Percentiles rank a stretch among this genome's conserved stretches.
Evolutionary conservation across 2,113 vertebrate genomes (phyloP).

Genomic region (Ginglymostoma cirratum): DNA sequence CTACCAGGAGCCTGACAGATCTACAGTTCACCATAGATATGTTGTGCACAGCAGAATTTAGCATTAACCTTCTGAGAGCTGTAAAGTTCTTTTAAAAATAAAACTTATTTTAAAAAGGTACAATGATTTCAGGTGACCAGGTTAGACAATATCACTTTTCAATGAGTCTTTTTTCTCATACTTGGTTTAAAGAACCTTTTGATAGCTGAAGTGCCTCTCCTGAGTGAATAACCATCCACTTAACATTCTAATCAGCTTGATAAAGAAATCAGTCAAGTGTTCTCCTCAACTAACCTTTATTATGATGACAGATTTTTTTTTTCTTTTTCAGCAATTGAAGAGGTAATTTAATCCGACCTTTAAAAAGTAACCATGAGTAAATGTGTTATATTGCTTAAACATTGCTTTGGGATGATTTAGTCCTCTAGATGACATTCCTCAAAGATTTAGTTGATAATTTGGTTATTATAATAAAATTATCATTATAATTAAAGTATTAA

Average conservation of each 20-base stretch:
- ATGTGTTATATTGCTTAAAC: not conserved
- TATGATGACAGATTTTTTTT: not conserved
- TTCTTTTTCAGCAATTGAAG: not conserved
- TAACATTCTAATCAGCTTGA: not conserved
- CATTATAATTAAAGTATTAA: too few relatives aligned
- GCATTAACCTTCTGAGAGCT: not conserved
- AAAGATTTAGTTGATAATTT: not conserved
- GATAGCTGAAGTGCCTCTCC: not conserved
- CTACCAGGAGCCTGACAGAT: not conserved
- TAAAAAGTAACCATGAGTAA: not conserved
- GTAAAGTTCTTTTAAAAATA: not conserved
- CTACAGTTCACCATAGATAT: not conserved
- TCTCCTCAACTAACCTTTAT: not conserved
- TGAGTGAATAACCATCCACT: not conserved
- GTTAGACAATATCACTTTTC: not conserved
- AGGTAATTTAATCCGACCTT: not conserved
- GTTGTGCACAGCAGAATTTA: not conserved
- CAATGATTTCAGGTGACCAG: not conserved
- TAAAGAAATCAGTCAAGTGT: not conserved
- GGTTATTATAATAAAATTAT: not conserved
- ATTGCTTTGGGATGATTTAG: not conserved
- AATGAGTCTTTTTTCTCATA: not conserved
- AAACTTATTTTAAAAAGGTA: not conserved
- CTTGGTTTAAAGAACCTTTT: not conserved
- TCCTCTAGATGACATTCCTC: not conserved